Percentiles rank a stretch among this genome's conserved stretches.
Conservation (phyloP, 2,888 invertebrate genomes). For the Augiades crinisus region DNA sequence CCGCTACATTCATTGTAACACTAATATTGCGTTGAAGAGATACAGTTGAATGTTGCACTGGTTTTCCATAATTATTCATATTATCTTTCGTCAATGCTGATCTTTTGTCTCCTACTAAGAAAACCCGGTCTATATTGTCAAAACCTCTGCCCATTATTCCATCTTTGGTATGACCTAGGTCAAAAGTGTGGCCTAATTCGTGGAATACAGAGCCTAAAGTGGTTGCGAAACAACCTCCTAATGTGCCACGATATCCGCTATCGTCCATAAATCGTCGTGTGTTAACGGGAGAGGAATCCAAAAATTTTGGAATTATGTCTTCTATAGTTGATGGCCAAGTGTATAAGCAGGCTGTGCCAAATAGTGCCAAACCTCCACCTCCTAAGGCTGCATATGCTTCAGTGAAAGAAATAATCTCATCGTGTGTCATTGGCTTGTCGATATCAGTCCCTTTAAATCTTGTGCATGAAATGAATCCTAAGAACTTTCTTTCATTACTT, state of each 20-base stretch:
- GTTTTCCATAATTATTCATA: slow-evolving; percentile 82
- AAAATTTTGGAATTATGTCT: slow-evolving; percentile 82
- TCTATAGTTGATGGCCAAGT: slow-evolving; percentile 91
- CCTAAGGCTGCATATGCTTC: slow-evolving; percentile 95
- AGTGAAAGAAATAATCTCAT: slow-evolving; percentile 85
- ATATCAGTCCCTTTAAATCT: slow-evolving; percentile 85
- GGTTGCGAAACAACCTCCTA: slow-evolving; percentile 94
- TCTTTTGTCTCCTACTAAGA: slow-evolving; percentile 83
- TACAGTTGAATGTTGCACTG: slow-evolving; percentile 83
- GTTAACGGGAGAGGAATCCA: slow-evolving; percentile 84
- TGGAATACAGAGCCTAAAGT: slow-evolving; percentile 95
- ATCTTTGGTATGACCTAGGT: slow-evolving; percentile 93
- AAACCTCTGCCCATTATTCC: slow-evolving; percentile 97
- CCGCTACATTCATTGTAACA: slow-evolving; percentile 83
- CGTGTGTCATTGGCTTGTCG: slow-evolving; percentile 84
- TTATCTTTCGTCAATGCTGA: slow-evolving; percentile 68
- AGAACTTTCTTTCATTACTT: slow-evolving; percentile 88
- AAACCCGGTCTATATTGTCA: slow-evolving; percentile 90
- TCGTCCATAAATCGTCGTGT: slow-evolving; percentile 91
- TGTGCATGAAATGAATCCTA: slow-evolving; percentile 94
- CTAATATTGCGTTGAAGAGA: slow-evolving; percentile 82
- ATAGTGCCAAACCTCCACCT: slow-evolving; percentile 94
- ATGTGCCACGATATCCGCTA: slow-evolving; percentile 93
- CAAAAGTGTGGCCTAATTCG: slow-evolving; percentile 96
- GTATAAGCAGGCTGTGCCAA: slow-evolving; percentile 94